A percentile compares a stretch with the other conserved stretches of the same genome.
These are phyloP conservation scores for Macrochelys suwanniensis DNA, from an alignment of 2,797 vertebrate species.

Conservation along the genomic window DNA sequence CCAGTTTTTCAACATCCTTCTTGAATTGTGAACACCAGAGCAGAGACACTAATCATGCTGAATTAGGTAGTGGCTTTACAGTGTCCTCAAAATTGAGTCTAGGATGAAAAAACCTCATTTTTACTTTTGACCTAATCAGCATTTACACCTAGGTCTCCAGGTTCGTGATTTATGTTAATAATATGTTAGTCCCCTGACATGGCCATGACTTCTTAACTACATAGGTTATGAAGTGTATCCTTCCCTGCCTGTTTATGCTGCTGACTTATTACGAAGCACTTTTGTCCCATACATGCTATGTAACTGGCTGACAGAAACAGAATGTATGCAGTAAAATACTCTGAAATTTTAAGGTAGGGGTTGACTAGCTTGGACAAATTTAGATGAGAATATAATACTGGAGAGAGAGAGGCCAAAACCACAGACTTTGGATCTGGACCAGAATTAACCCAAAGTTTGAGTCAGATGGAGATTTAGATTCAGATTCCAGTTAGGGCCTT, in stretches of 20 bases:
- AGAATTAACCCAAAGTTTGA: not conserved
- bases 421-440: not conserved
- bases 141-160: conserved; percentile 69
- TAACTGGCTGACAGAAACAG: not conserved
- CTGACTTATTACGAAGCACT: conserved; percentile 32
- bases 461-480: not conserved
- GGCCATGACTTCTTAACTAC: conserved; percentile 66
- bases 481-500: not conserved
- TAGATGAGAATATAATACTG: not conserved
- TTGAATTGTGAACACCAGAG: not conserved
- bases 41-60: not conserved
- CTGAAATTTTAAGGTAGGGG: not conserved
- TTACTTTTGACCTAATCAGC: conserved; percentile 67
- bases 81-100: not conserved
- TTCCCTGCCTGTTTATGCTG: conserved; percentile 17
- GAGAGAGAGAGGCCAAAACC: not conserved
- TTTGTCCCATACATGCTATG: conserved; percentile 10
- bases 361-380: not conserved
- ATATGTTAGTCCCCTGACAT: conserved; percentile 54
- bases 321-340: not conserved
- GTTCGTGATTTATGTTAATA: conserved; percentile 71
- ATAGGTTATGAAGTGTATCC: conserved; percentile 49
- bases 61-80: conserved; percentile 59
- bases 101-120: conserved; percentile 69
- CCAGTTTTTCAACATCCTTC: not conserved